phyloP scores from a whole-genome alignment of 2,797 vertebrate genomes.

The Coreius guichenoti region DNA sequence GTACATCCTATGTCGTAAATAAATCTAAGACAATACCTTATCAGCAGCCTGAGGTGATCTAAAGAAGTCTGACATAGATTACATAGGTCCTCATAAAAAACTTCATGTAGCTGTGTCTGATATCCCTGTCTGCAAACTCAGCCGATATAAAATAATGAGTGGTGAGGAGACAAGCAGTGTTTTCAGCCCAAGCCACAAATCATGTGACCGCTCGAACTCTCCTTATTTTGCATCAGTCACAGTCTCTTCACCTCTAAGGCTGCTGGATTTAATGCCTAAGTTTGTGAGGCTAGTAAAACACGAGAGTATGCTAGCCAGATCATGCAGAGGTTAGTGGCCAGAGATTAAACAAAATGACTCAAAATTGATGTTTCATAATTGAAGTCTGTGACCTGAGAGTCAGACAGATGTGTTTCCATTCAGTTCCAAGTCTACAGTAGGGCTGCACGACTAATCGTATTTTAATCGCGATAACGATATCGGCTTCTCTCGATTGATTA shows the following conservation, averaged over 20 bases:
- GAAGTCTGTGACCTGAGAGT: constrained; percentile 6
- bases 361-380: constrained; percentile 35
- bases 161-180: constrained; percentile 7
- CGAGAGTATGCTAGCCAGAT: constrained; percentile 1
- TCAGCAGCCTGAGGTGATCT: neutral
- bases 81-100: constrained; percentile 30
- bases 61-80: neutral
- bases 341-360: constrained; percentile 20
- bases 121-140: constrained; percentile 32
- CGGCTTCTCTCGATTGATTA: too few species aligned
- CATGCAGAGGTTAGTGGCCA: constrained; percentile 11
- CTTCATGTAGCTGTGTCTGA: constrained; percentile 14
- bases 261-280: constrained; percentile 64
- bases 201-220: constrained; percentile 57
- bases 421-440: neutral
- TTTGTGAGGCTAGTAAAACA: constrained; percentile 54
- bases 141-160: constrained; percentile 37
- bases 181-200: constrained; percentile 43
- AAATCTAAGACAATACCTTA: constrained; percentile 14
- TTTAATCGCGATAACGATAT: too few species aligned
- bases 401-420: constrained; percentile 33
- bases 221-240: constrained; percentile 62
- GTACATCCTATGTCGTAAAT: neutral
- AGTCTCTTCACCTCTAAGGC: constrained; percentile 62
- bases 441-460: too few species aligned